Base-by-base conservation (phyloP, 2,113 vertebrate genomes). In the Vombatus ursinus region DNA sequence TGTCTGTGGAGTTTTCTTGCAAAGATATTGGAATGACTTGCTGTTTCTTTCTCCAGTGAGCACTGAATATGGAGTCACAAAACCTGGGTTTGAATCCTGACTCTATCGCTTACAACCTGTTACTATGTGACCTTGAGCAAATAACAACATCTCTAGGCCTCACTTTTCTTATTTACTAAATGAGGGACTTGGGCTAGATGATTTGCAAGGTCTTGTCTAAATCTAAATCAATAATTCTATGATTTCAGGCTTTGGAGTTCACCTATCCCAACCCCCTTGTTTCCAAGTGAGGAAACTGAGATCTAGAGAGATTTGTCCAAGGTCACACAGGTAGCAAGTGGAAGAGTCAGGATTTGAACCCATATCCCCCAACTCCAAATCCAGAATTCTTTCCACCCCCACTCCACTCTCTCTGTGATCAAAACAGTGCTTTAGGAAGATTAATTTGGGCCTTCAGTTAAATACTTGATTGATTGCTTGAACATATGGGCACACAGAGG, bases 381-480 rank as follows among this genome's bases (percentile, higher is more conserved):
- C n/a, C 37, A 84, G 68, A 44, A 37, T 44, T 84, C 37, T n/a
- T 22, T 19, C 68, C n/a, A n/a, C n/a, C 16, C 37, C 37, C 68
- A 44, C 2, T 44, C n/a, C 19, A 84, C n/a, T 84, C 37, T 84
- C 68, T 84, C 6, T 84, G 61, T 68, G 68, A 84, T 77, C 37
- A 84, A 84, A 84, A 84, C 68, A 84, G 37, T 84, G n/a, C n/a
- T 84, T 84, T 84, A 84, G 68, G 68, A 84, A 44, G 68, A 84
- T 84, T 84, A 84, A 84, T 84, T 44, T 44, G n/a, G 68, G 19
- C n/a, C 68, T 19, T 84, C n/a, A 84, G n/a, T 84, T 84, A 84
- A 84, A 84, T 84, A 84, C 68, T 84, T 84, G 68, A 84, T 84
- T 84, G 68, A 84, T 84, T 84, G 68, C 68, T 84, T 84, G 68